Conservation (phyloP, 2,113 vertebrate genomes). For the Miniopterus natalensis region DNA sequence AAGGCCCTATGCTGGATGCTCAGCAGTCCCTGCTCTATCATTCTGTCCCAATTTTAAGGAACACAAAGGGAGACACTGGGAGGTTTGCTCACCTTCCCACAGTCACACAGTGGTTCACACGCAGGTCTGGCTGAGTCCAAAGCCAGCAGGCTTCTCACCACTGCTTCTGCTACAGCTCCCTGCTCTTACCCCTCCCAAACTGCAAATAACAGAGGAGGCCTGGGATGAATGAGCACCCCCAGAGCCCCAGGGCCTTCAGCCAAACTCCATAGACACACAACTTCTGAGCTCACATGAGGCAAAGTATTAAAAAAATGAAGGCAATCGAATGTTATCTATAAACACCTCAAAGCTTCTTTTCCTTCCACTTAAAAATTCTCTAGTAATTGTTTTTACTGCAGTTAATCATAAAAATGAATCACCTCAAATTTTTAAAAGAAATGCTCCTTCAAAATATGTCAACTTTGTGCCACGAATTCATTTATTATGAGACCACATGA, state of each 20-base stretch:
- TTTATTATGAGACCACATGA: conserved; percentile 87
- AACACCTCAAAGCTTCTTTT: conserved; percentile 75
- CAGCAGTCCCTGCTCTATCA: neutral
- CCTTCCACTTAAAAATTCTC: conserved; percentile 83
- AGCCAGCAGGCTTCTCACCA: neutral
- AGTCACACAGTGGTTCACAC: neutral
- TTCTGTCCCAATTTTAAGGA: neutral
- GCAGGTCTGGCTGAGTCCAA: neutral
- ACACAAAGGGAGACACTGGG: neutral
- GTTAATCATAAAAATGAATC: conserved; percentile 89
- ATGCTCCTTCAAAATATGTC: conserved; percentile 86
- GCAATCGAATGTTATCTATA: conserved; percentile 74
- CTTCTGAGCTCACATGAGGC: conserved; percentile 52
- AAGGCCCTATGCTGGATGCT: neutral
- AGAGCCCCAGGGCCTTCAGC: neutral
- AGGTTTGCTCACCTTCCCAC: neutral
- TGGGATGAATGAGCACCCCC: neutral
- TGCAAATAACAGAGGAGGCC: neutral
- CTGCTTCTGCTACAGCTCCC: neutral
- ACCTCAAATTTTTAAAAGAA: conserved; percentile 87
- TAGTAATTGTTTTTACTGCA: conserved; percentile 83
- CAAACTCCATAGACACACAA: neutral
- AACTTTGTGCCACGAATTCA: conserved; percentile 82
- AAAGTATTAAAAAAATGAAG: conserved; percentile 71
- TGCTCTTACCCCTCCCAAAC: neutral